Evolutionary conservation across 2,113 vertebrate genomes (phyloP).

Genomic region (Opisthocomus hoazin): DNA sequence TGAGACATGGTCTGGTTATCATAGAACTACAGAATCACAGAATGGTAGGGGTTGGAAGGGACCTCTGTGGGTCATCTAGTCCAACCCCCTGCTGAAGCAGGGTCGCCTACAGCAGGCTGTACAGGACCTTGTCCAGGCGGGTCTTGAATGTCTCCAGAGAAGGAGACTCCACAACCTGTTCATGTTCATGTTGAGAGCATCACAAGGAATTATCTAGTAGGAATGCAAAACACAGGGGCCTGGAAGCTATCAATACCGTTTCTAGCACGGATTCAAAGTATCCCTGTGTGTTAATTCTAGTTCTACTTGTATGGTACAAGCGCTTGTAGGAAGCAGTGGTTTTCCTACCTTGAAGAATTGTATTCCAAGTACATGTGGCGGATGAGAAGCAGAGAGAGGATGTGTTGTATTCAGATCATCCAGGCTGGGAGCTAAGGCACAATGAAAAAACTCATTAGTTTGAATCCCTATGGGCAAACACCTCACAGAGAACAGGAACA

Average conservation of each 20-base stretch:
- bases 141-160: too few species aligned
- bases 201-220: not conserved
- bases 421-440: not conserved
- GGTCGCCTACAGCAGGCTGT: too few species aligned
- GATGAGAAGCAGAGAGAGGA: not conserved
- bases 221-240: fast-evolving
- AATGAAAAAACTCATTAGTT: not conserved
- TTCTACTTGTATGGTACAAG: not conserved
- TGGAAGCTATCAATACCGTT: not conserved
- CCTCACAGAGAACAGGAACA: not conserved
- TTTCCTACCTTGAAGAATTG: not conserved
- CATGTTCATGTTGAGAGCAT: not conserved
- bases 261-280: not conserved
- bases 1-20: not conserved
- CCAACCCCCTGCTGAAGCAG: too few species aligned
- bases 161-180: too few species aligned
- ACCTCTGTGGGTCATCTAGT: too few species aligned
- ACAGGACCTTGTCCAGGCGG: too few species aligned
- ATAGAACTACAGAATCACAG: too few species aligned
- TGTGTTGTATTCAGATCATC: not conserved
- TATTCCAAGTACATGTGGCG: not conserved
- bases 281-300: not conserved
- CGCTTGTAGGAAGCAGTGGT: not conserved
- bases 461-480: not conserved
- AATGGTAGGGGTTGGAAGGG: too few species aligned